Percentiles rank a stretch among this genome's conserved stretches.
phyloP scores from a whole-genome alignment of 23 tunicate genomes.

The Aplidium turbinatum region DNA sequence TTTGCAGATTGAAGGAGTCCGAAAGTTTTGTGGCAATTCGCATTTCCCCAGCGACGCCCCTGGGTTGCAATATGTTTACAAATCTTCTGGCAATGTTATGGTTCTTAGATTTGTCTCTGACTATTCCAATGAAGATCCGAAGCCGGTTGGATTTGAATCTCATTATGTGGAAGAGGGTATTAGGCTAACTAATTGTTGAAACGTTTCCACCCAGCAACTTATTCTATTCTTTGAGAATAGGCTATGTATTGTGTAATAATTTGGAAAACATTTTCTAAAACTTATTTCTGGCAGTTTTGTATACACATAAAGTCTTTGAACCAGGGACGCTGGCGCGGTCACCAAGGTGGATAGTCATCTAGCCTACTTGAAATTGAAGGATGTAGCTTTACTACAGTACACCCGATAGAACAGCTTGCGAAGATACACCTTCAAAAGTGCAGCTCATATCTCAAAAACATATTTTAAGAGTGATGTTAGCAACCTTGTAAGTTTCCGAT shows the following conservation, averaged over 20 bases:
- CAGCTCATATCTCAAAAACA: too few species aligned
- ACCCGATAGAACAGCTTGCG: too few species aligned
- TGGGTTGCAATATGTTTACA: background rate
- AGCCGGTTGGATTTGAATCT: conserved; percentile 44
- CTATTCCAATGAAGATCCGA: conserved; percentile 51
- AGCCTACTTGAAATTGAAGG: too few species aligned
- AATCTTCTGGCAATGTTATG: conserved; percentile 43
- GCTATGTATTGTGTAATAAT: background rate
- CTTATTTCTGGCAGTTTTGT: too few species aligned
- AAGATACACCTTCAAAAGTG: too few species aligned
- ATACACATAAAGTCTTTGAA: too few species aligned
- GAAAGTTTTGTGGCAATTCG: conserved; percentile 28
- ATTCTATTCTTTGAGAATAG: background rate
- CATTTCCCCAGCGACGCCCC: conserved; percentile 25
- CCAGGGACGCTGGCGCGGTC: too few species aligned
- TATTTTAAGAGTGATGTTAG: too few species aligned
- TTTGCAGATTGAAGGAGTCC: conserved; percentile 9
- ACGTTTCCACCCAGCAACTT: too few species aligned
- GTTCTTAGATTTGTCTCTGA: conserved; percentile 50
- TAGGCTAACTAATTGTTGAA: too few species aligned
- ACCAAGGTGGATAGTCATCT: too few species aligned
- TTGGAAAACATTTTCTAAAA: background rate
- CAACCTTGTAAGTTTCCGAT: background rate
- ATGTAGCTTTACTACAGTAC: too few species aligned
- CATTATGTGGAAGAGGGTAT: conserved; percentile 47